These are phyloP conservation scores for Agraylea sexmaculata DNA, from an alignment of 1,140 invertebrate species.

Conservation along the genomic window DNA sequence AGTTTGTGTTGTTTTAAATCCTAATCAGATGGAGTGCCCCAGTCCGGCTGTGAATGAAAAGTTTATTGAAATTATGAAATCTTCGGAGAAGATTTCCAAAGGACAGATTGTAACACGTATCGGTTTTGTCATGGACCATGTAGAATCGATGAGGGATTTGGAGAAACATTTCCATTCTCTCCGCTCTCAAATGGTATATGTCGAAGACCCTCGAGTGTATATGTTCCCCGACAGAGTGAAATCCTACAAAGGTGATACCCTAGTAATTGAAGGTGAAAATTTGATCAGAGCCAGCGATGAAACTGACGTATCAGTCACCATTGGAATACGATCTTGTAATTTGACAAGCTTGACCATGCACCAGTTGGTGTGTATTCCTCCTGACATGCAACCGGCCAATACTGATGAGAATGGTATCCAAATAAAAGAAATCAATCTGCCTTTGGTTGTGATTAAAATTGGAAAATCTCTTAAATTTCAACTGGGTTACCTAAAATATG, in stretches of 20 bases:
- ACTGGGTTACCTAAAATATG: constrained; percentile 81
- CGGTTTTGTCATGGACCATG: constrained; percentile 94
- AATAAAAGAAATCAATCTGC: constrained; percentile 56
- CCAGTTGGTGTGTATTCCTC: constrained; percentile 83
- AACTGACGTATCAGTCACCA: constrained; percentile 85
- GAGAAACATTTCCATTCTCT: constrained; percentile 76
- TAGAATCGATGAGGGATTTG: constrained; percentile 75
- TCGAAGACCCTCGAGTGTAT: constrained; percentile 84
- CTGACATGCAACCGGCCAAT: constrained; percentile 68
- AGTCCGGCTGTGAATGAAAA: constrained; percentile 69
- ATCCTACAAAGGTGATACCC: constrained; percentile 84
- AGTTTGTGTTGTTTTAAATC: constrained; percentile 73
- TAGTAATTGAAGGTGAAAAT: constrained; percentile 92
- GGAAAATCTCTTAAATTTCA: constrained; percentile 76
- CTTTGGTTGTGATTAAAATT: constrained; percentile 81
- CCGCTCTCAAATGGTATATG: constrained; percentile 70
- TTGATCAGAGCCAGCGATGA: constrained; percentile 85
- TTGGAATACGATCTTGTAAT: constrained; percentile 80
- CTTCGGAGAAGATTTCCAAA: constrained; percentile 25
- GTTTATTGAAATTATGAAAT: constrained; percentile 37
- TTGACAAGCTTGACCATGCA: constrained; percentile 81
- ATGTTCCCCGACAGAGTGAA: constrained; percentile 78
- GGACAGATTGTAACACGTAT: constrained; percentile 58
- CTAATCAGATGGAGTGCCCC: constrained; percentile 89
- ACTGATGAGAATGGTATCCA: constrained; percentile 77